These are phyloP conservation scores for Bradysia coprophila DNA, from an alignment of 1,140 invertebrate genomes.

Conservation along the genomic window DNA sequence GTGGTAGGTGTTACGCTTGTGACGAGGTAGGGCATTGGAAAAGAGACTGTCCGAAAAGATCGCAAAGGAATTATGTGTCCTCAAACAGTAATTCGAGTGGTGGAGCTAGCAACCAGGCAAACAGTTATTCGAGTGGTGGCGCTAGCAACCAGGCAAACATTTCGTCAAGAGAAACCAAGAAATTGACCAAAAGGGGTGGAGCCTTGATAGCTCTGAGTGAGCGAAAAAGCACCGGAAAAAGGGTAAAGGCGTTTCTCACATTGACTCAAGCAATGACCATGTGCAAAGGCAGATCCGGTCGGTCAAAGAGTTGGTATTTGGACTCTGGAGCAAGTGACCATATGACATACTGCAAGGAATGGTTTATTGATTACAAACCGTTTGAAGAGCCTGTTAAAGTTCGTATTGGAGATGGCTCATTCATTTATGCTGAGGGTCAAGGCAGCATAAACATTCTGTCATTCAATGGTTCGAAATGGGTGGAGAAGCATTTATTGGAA, in stretches of 20 bases:
- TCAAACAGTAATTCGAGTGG: too few species aligned
- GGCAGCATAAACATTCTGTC: neutral
- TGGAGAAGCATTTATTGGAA: slow-evolving; percentile 3
- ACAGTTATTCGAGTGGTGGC: too few species aligned
- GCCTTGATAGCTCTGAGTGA: too few species aligned
- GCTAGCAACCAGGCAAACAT: too few species aligned
- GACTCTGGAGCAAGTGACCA: neutral
- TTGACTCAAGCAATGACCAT: neutral
- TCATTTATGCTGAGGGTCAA: neutral
- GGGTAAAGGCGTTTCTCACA: too few species aligned
- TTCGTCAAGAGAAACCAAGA: too few species aligned
- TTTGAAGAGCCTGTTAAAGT: neutral
- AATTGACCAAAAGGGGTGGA: too few species aligned
- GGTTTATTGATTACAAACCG: neutral
- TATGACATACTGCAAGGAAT: neutral
- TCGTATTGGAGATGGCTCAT: neutral
- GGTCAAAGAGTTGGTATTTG: neutral
- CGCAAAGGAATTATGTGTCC: neutral
- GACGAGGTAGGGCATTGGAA: slow-evolving; percentile 5
- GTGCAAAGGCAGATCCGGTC: neutral
- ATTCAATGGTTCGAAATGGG: neutral
- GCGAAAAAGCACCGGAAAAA: too few species aligned
- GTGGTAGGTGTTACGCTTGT: slow-evolving; percentile 8
- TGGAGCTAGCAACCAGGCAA: too few species aligned
- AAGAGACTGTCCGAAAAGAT: slow-evolving; percentile 4